Conservation (phyloP, 2,113 vertebrate species). For the Platycercus adscitus region DNA sequence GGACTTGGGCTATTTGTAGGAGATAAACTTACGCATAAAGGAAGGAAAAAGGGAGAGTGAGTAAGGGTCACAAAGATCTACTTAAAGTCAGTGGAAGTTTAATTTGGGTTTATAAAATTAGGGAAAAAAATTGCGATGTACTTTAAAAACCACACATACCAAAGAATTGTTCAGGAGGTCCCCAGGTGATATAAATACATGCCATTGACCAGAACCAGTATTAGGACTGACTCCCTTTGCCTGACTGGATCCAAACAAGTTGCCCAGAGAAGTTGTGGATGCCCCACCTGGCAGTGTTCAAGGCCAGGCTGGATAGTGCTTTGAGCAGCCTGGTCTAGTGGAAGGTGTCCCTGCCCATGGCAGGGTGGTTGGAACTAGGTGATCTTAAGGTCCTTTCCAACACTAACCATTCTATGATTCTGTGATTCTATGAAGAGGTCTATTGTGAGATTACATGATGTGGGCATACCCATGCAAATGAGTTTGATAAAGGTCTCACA, state of each 20-base stretch:
- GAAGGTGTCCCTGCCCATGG: background rate
- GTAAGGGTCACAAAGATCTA: background rate
- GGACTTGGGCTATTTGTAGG: background rate
- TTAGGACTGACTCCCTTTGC: background rate
- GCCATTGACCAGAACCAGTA: background rate
- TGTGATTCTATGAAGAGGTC: background rate
- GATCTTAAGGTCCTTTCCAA: background rate
- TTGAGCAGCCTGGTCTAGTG: background rate
- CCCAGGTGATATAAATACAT: background rate
- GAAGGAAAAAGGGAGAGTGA: background rate
- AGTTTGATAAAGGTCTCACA: background rate
- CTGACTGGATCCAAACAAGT: background rate
- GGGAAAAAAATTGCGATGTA: background rate
- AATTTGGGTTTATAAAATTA: background rate
- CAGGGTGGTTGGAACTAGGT: background rate
- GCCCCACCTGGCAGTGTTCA: background rate
- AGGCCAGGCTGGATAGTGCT: background rate
- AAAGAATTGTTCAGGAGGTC: background rate
- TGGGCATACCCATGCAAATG: background rate
- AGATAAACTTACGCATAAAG: background rate
- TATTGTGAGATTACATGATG: fast-evolving
- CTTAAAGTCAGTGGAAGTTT: background rate
- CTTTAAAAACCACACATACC: background rate
- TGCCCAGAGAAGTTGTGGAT: background rate
- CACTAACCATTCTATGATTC: background rate